A percentile compares a stretch with the other conserved stretches of the same genome.
phyloP scores from a whole-genome alignment of 2,113 vertebrate species.

The Tetraodon nigroviridis region DNA sequence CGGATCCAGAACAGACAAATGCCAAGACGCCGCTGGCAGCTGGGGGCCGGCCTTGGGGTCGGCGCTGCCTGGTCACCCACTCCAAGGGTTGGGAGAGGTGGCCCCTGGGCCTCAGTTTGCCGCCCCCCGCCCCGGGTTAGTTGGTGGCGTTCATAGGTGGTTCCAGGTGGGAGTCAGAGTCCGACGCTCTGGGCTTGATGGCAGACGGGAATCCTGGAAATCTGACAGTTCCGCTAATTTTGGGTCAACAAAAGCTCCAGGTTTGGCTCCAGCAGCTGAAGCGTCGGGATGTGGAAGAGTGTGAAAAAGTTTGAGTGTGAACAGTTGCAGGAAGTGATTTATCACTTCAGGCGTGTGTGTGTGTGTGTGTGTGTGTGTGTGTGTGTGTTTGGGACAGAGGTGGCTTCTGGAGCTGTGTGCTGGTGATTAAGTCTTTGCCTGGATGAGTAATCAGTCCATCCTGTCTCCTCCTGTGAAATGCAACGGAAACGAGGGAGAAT shows the following conservation, averaged over 20 bases:
- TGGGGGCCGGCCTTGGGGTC: constrained; percentile 34
- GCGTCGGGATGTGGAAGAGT: too few species aligned
- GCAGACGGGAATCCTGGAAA: too few species aligned
- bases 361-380: constrained; percentile 15
- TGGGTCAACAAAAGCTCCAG: not conserved
- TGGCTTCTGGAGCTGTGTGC: not conserved
- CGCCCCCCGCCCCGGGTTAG: constrained; percentile 26
- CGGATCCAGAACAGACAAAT: constrained; percentile 50
- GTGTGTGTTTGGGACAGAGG: constrained; percentile 4
- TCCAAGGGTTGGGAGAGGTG: too few species aligned
- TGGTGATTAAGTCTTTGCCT: constrained; percentile 15
- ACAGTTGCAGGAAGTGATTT: constrained; percentile 2
- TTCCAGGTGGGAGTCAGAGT: too few species aligned
- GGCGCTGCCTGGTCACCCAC: too few species aligned
- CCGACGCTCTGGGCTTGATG: too few species aligned
- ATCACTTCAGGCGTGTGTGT: not conserved
- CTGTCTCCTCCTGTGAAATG: constrained; percentile 16
- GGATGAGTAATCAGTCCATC: constrained; percentile 52
- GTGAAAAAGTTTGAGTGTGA: too few species aligned
- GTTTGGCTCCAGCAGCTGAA: constrained; percentile 5
- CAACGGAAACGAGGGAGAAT: constrained; percentile 23
- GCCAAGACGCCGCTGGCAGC: constrained; percentile 38
- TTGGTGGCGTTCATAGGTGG: constrained; percentile 43
- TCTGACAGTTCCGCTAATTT: too few species aligned
- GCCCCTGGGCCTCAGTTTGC: too few species aligned